Base-by-base conservation (phyloP, 2,113 vertebrate genomes). In the Seriola quinqueradiata region DNA sequence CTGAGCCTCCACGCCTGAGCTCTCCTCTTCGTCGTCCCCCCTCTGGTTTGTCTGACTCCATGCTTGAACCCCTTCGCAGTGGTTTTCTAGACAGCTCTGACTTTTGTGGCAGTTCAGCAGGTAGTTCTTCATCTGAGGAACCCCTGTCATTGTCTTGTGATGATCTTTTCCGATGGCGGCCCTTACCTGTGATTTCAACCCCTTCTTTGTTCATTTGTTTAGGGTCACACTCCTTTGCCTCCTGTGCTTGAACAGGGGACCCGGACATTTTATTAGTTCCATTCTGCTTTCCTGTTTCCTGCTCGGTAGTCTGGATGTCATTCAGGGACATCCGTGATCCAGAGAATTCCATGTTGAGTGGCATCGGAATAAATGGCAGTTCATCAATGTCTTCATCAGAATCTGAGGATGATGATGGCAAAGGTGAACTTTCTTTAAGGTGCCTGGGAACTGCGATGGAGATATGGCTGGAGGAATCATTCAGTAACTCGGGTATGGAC, bases 341-440 rank as follows among this genome's bases (percentile, higher is more conserved):
- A 0, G 97, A 97, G 91, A 99, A 98, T 81, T 99, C 98, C 65
- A 97, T 95, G 89, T 96, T 96, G 38, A 97, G 95, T 0, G 98
- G 98, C 94, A 97, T 97, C 12, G 98, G 98, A 74, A 99, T 97
- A 8, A 97, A 97, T 0, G 98, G 98, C 74, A 98, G 89, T 88
- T 99, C 98, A 17, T 97, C 97, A 55, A 99, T 94, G 60, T 99
- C 98, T 0, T 99, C 98, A 0, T 99, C 98, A 0, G 98, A 99
- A 88, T 99, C 98, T 0, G 98, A 99, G 61, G 98, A 99, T 1
- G 98, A 99, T 0, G 98, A 99, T 14, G 97, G 95, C 0, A 96
- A 95, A 0, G 97, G 96, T 0, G 96, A 96, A 16, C 90, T 90
- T 60, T 97, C 96, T 77, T 96, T 97, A 12, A 96, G 95, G 84